phyloP scores from a whole-genome alignment of 1,140 invertebrate species.

The Megalopta genalis region DNA sequence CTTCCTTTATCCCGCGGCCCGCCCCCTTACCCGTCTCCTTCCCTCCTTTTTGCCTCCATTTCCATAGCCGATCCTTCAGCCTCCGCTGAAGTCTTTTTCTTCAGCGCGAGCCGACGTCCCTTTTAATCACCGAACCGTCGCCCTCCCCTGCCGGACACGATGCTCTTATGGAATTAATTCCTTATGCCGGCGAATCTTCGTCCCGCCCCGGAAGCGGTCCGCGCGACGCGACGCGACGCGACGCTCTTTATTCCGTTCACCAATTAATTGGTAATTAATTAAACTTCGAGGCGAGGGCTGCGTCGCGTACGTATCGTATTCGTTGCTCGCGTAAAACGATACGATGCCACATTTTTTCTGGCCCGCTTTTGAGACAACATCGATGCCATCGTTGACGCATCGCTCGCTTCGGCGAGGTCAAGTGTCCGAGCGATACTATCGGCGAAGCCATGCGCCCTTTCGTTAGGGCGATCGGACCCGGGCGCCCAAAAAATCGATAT shows the following conservation, averaged over 20 bases:
- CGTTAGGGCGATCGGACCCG: too few species aligned
- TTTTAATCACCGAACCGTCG: constrained; percentile 49
- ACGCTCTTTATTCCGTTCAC: too few species aligned
- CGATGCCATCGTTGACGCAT: not conserved
- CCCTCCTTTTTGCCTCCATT: constrained; percentile 8
- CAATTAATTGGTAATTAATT: too few species aligned
- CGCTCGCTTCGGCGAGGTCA: too few species aligned
- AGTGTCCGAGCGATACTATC: not conserved
- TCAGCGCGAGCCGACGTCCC: constrained; percentile 27
- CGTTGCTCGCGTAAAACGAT: not conserved
- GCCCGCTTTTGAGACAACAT: not conserved
- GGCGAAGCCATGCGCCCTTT: not conserved
- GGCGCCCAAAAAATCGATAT: too few species aligned
- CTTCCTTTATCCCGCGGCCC: not conserved
- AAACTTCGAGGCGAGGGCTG: too few species aligned
- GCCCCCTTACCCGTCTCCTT: not conserved
- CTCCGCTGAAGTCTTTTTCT: constrained; percentile 29
- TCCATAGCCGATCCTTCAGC: constrained; percentile 33
- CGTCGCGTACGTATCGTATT: not conserved
- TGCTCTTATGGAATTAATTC: constrained; percentile 46
- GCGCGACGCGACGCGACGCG: too few species aligned
- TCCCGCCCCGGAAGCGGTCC: not conserved
- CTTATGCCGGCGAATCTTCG: not conserved
- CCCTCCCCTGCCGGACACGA: constrained; percentile 6
- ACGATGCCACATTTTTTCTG: not conserved